A percentile compares a stretch with the other conserved stretches of the same genome.
phyloP scores from a whole-genome alignment of 1,140 invertebrate species.

The Drosophila orosa region DNA sequence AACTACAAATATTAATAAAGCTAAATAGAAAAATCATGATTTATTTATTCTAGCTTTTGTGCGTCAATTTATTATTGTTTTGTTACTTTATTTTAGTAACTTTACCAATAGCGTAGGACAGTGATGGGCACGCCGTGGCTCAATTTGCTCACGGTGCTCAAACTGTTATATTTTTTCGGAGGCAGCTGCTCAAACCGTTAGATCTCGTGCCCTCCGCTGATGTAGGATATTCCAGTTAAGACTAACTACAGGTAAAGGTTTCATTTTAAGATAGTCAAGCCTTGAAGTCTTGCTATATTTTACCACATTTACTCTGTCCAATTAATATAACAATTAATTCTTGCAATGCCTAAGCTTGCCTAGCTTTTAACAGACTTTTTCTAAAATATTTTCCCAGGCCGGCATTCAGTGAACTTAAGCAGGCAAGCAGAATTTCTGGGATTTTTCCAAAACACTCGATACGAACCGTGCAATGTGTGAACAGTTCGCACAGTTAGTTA shows the following conservation, averaged over 20 bases:
- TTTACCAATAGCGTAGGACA: no score
- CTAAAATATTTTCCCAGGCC: slow-evolving; percentile 1
- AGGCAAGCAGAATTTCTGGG: slow-evolving; percentile 21
- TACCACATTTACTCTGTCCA: not conserved
- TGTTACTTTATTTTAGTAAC: no score
- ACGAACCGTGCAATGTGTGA: slow-evolving; percentile 66
- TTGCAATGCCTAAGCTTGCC: not conserved
- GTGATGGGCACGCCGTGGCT: no score
- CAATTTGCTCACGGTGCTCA: no score
- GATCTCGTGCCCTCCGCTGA: no score
- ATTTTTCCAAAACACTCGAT: slow-evolving; percentile 33
- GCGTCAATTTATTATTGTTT: no score
- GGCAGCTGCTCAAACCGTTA: no score
- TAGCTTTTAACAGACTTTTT: not conserved
- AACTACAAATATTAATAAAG: not conserved
- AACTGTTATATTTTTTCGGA: no score
- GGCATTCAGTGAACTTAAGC: slow-evolving; percentile 9
- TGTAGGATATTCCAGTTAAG: not conserved
- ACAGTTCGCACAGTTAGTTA: slow-evolving; percentile 58
- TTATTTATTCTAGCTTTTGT: no score
- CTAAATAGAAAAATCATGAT: not conserved
- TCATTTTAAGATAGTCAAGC: no score
- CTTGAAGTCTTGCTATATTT: no score
- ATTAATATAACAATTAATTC: slow-evolving; percentile 8
- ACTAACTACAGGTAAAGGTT: no score